Evolutionary conservation across 2,888 invertebrate species (phyloP).

Genomic region (Xanthia togata): DNA sequence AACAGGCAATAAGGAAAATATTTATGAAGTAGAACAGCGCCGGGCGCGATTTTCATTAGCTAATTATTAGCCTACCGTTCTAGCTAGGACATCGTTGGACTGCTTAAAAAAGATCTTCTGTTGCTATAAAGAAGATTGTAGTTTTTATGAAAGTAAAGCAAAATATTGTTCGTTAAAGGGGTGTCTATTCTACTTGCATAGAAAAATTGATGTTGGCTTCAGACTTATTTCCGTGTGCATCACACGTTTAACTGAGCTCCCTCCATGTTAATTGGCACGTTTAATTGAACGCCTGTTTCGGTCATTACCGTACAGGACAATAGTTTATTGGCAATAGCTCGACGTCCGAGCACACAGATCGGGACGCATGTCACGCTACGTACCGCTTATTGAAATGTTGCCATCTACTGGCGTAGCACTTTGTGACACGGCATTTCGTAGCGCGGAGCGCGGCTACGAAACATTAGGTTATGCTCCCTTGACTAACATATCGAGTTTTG

Average conservation of each 20-base stretch:
- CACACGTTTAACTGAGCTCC: slow-evolving; percentile 78
- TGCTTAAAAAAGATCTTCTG: slow-evolving; percentile 19
- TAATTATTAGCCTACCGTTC: slow-evolving; percentile 80
- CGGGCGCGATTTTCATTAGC: slow-evolving; percentile 86
- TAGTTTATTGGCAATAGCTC: slow-evolving; percentile 82
- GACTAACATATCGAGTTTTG: slow-evolving; percentile 11
- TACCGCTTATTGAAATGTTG: slow-evolving; percentile 60
- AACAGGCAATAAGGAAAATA: slow-evolving; percentile 89
- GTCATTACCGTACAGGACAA: slow-evolving; percentile 84
- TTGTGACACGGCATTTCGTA: slow-evolving; percentile 47
- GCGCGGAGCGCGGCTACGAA: slow-evolving; percentile 45
- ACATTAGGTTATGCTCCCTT: slow-evolving; percentile 27
- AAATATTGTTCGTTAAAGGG: neutral
- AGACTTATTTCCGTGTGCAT: slow-evolving; percentile 71
- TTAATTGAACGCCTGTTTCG: slow-evolving; percentile 87
- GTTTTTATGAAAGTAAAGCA: slow-evolving; percentile 5
- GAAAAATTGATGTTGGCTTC: slow-evolving; percentile 59
- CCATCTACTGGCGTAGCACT: slow-evolving; percentile 69
- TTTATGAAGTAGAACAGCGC: slow-evolving; percentile 86
- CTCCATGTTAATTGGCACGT: slow-evolving; percentile 83
- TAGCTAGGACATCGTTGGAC: slow-evolving; percentile 50
- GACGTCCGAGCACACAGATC: slow-evolving; percentile 69
- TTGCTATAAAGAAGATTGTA: slow-evolving; percentile 17
- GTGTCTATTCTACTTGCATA: neutral
- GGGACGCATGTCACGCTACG: slow-evolving; percentile 66